These are phyloP conservation scores for Raja brachyura DNA, from an alignment of 2,113 vertebrate species.

Conservation along the genomic window DNA sequence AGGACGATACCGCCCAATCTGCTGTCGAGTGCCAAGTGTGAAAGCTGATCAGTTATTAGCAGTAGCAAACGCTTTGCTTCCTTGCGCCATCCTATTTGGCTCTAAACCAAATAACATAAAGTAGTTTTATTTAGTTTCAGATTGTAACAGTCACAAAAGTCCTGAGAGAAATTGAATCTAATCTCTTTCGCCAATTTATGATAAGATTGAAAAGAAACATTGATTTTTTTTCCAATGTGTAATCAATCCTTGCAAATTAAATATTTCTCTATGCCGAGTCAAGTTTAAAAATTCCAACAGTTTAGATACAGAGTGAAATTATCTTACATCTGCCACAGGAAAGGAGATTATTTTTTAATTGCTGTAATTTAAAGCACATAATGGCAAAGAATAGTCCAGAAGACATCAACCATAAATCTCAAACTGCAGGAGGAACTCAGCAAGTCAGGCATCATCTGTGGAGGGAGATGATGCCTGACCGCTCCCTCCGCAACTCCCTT, in stretches of 20 bases:
- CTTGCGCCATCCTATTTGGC: slow-evolving; percentile 83
- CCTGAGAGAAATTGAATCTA: not conserved
- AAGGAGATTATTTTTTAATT: not conserved
- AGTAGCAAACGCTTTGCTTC: slow-evolving; percentile 86
- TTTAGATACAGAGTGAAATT: not conserved
- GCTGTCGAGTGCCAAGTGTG: slow-evolving; percentile 91
- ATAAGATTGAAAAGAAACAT: not conserved
- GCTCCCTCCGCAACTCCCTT: too few relatives aligned
- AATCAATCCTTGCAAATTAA: not conserved
- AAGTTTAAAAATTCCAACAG: not conserved
- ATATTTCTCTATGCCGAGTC: not conserved
- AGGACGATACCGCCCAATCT: slow-evolving; percentile 87
- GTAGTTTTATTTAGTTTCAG: not conserved
- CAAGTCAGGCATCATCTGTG: too few relatives aligned
- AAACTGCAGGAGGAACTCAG: not conserved
- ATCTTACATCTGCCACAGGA: not conserved
- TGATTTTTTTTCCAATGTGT: not conserved
- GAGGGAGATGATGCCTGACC: too few relatives aligned
- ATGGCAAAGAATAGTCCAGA: not conserved
- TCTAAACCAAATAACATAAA: slow-evolving; percentile 54
- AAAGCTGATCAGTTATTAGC: slow-evolving; percentile 95
- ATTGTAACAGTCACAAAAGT: not conserved
- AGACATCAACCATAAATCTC: not conserved
- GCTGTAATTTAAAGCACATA: not conserved
- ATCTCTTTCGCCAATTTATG: not conserved